Conservation (phyloP, 2,113 vertebrate species). For the Picathartes gymnocephalus region DNA sequence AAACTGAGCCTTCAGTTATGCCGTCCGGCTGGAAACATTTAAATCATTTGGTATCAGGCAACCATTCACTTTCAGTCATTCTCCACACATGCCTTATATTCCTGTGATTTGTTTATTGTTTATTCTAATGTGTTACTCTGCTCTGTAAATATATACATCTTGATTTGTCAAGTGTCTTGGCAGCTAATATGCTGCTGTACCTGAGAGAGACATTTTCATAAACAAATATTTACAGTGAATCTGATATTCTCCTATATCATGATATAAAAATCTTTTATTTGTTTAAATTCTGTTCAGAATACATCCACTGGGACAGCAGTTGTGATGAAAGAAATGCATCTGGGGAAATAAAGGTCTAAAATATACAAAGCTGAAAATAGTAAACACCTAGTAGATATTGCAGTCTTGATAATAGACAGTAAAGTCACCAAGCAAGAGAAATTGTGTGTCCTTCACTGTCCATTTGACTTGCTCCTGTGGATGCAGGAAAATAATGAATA, state of each 20-base stretch:
- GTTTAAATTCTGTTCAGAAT: background rate
- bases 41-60: background rate
- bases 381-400: background rate
- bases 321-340: background rate
- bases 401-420: background rate
- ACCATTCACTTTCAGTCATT: background rate
- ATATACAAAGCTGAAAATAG: background rate
- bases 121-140: background rate
- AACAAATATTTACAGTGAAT: background rate
- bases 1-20: background rate
- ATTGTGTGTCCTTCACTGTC: background rate
- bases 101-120: background rate
- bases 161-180: slow-evolving; percentile 10
- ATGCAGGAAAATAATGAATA: no score
- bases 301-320: background rate
- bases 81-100: background rate
- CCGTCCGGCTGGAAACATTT: background rate
- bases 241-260: background rate
- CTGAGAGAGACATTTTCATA: slow-evolving; percentile 5
- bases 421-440: background rate
- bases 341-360: background rate
- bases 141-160: background rate
- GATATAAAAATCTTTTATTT: background rate
- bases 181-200: background rate
- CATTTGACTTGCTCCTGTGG: background rate